A percentile compares a stretch with the other conserved stretches of the same genome.
phyloP scores from a whole-genome alignment of 2,888 invertebrate species.

The Mythimna ferrago region DNA sequence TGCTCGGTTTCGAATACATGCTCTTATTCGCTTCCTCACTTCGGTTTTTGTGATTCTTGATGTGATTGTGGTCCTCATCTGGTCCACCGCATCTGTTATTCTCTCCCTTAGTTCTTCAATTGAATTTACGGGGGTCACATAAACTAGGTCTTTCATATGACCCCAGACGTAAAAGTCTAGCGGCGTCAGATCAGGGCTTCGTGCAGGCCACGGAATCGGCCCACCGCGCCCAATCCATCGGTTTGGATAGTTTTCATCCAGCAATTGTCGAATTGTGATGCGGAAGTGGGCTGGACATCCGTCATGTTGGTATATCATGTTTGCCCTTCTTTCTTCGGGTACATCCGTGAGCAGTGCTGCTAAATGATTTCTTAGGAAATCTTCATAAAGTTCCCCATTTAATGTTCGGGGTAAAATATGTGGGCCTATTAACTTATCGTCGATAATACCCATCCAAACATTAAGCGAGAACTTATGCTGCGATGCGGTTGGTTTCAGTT shows the following conservation, averaged over 20 bases:
- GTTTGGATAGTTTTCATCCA: not conserved
- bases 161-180: slow-evolving; percentile 19
- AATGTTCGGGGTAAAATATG: slow-evolving; percentile 11
- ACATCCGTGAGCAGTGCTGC: slow-evolving; percentile 8
- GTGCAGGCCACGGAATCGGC: slow-evolving; percentile 17
- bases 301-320: not conserved
- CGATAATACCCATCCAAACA: not conserved
- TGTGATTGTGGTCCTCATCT: slow-evolving; percentile 3
- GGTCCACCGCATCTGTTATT: slow-evolving; percentile 18
- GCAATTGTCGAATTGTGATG: not conserved
- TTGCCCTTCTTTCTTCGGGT: slow-evolving; percentile 4
- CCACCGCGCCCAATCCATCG: slow-evolving; percentile 7
- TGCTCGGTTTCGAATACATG: slow-evolving; percentile 5
- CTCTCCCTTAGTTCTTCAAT: slow-evolving; percentile 13
- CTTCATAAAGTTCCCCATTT: slow-evolving; percentile 22
- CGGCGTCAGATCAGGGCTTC: slow-evolving; percentile 15
- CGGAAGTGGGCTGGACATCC: slow-evolving; percentile 5
- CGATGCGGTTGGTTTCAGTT: too few relatives aligned
- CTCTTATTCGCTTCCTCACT: slow-evolving; percentile 8
- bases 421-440: slow-evolving; percentile 18
- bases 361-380: slow-evolving; percentile 21
- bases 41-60: not conserved
- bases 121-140: not conserved
- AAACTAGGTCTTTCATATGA: slow-evolving; percentile 22
- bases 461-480: not conserved